A percentile compares a stretch with the other conserved stretches of the same genome.
These are phyloP conservation scores for Agonum fuliginosum DNA, from an alignment of 2,888 invertebrate species.

Conservation along the genomic window DNA sequence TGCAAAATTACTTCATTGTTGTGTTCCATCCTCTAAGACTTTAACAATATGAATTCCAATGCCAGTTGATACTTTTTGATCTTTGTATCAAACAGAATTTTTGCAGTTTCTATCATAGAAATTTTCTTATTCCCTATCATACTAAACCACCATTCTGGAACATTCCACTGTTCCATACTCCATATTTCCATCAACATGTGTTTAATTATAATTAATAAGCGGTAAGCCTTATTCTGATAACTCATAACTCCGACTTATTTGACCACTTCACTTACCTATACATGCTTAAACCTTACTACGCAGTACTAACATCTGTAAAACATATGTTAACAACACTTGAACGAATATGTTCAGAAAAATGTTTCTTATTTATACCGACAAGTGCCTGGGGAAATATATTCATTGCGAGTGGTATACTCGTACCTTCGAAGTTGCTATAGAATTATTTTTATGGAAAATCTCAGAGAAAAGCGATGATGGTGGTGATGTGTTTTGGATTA, in stretches of 20 bases:
- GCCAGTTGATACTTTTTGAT: too few species aligned
- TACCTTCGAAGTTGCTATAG: neutral
- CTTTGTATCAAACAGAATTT: too few species aligned
- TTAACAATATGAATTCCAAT: too few species aligned
- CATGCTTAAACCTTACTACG: conserved; percentile 6
- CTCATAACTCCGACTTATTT: conserved; percentile 2
- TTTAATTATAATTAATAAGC: conserved; percentile 18
- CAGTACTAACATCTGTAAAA: conserved; percentile 38
- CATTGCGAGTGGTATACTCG: neutral
- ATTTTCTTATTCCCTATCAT: too few species aligned
- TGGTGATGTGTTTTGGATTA: neutral
- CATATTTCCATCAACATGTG: conserved; percentile 39
- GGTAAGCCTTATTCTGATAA: conserved; percentile 27
- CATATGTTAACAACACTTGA: conserved; percentile 38
- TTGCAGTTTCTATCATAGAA: too few species aligned
- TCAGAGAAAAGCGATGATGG: neutral
- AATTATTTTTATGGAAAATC: neutral
- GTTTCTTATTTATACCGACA: conserved; percentile 1
- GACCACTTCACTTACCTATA: conserved; percentile 38
- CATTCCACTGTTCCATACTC: too few species aligned
- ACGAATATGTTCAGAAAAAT: conserved; percentile 18
- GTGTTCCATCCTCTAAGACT: too few species aligned
- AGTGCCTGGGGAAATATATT: neutral
- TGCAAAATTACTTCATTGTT: too few species aligned
- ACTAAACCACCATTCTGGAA: neutral